Evolutionary conservation across 92 coral and sea anemone species (phyloP), one percentile per base, ranked within the genome.

Genomic region (Palythoa grandis): DNA sequence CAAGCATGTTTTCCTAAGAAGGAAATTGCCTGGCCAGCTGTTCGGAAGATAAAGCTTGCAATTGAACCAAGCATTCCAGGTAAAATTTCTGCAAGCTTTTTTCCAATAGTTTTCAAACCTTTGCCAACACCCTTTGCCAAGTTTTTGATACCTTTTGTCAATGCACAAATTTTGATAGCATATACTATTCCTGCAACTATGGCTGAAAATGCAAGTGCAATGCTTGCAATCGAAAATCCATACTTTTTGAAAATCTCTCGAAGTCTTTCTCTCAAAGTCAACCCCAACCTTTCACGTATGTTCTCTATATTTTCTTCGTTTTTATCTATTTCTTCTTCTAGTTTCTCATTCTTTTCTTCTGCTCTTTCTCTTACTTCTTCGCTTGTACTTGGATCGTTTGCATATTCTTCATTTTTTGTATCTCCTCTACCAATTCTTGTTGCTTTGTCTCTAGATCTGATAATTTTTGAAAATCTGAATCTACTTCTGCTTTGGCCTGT

Each of bases 1-100:
- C 69, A 61, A 14, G 69, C 69, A 61, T 61, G 16, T 61, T 61
- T 61, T 61, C 69, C 69, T 61, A 61, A 61, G 69, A 12, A 61
- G 69, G 69, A 61, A 17, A 61, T 61, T 7, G 23, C 23, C 5
- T n/a, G 19, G 5, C 69, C 69, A 61, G 69, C 69, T 61, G 69
- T 61, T n/a, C 23, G 5, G 23, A 61, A 61, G 5, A 61, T 17
- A 61, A 17, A 61, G 20, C 69, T 61, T 61, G 69, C 69, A 15
- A 72, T 56, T 11, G 63, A 5, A 12, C 63, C 63, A 5, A 56
- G 6, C 63, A 56, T 56, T 2, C 63, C 6, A 56, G 15, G 9
- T 12, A 56, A 56, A 5, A 56, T 56, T 56, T 56, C 12, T 56
- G n/a, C n/a, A n/a, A n/a, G n/a, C 63, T 19, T 56, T 9, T 12